phyloP scores from a whole-genome alignment of 1,140 invertebrate genomes.

The Physella acuta region DNA sequence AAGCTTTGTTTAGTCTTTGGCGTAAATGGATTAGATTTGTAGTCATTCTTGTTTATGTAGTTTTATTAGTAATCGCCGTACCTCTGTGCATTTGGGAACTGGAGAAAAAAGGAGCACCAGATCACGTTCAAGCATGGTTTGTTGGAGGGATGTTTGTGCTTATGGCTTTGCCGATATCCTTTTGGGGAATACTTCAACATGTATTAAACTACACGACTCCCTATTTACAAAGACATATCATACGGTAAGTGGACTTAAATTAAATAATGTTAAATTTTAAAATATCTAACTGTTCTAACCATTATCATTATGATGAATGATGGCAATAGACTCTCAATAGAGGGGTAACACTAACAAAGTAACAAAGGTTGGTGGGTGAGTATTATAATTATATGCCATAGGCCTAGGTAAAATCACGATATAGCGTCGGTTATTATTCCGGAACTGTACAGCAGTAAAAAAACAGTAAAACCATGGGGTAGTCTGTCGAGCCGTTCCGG shows the following conservation, averaged over 20 bases:
- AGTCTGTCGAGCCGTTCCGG: no score
- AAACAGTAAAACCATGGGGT: no score
- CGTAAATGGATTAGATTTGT: conserved; percentile 85
- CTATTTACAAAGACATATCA: conserved; percentile 89
- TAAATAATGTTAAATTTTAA: no score
- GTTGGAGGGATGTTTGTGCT: conserved; percentile 89
- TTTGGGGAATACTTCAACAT: conserved; percentile 93
- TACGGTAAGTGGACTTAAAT: conserved; percentile 67
- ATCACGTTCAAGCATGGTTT: conserved; percentile 69
- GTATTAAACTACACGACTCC: conserved; percentile 92
- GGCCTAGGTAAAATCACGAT: no score
- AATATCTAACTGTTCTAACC: no score
- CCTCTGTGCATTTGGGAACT: conserved; percentile 76
- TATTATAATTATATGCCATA: no score
- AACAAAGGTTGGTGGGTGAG: no score
- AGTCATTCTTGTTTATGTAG: conserved; percentile 75
- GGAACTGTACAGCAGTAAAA: no score
- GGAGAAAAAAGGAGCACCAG: conserved; percentile 46
- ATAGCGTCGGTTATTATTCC: no score
- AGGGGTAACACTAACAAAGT: no score
- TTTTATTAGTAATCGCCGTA: conserved; percentile 79
- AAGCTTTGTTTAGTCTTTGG: conserved; percentile 64
- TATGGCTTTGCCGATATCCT: conserved; percentile 84
- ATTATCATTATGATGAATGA: no score
- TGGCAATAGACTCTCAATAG: no score